Evolutionary conservation across 2,888 invertebrate species (phyloP).

Genomic region (Liopterus haemorrhoidalis): DNA sequence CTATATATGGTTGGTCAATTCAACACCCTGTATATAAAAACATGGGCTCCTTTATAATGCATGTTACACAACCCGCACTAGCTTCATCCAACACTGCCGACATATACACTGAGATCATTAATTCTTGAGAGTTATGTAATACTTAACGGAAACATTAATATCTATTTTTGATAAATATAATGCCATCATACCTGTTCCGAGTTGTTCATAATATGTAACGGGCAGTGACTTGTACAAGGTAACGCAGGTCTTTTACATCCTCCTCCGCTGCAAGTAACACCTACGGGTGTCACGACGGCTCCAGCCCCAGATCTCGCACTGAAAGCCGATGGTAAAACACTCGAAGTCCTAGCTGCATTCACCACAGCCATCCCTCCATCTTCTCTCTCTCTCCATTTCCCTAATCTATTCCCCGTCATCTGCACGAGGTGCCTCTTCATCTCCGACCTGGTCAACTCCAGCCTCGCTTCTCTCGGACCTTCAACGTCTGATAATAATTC

Average conservation of each 20-base stretch:
- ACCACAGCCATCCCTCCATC: constrained; percentile 33
- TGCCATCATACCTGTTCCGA: constrained; percentile 75
- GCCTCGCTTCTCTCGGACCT: constrained; percentile 41
- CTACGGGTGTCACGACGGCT: too few relatives aligned
- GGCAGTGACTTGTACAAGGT: constrained; percentile 76
- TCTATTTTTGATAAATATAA: constrained; percentile 54
- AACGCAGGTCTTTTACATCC: constrained; percentile 51
- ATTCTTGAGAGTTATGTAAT: too few relatives aligned
- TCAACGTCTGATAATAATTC: constrained; percentile 1
- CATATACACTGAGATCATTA: too few relatives aligned
- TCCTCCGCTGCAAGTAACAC: constrained; percentile 39
- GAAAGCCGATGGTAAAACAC: constrained; percentile 17
- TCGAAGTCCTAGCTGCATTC: neutral
- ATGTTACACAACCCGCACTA: too few relatives aligned
- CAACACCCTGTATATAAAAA: too few relatives aligned
- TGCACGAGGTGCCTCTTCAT: constrained; percentile 43
- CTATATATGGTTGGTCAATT: too few relatives aligned
- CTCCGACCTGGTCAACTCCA: constrained; percentile 45
- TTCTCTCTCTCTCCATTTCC: constrained; percentile 45
- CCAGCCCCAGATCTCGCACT: neutral
- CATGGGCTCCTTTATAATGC: too few relatives aligned
- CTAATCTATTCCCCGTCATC: constrained; percentile 44
- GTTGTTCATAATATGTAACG: constrained; percentile 78
- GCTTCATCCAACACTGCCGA: too few relatives aligned
- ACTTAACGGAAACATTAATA: too few relatives aligned